Evolutionary conservation across 1,140 invertebrate species (phyloP).

Genomic region (Drosophila tani): DNA sequence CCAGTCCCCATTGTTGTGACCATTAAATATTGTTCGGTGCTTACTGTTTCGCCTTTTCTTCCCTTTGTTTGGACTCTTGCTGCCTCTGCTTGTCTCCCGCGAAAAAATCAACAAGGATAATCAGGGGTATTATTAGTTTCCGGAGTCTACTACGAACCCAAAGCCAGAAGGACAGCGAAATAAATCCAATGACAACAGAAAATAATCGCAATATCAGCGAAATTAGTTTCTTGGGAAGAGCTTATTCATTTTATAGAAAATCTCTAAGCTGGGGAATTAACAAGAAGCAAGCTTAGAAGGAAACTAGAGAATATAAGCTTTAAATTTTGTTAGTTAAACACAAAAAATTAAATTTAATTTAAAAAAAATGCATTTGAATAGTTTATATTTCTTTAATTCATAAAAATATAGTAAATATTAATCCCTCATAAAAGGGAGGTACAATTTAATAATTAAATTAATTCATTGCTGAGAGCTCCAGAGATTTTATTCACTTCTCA

Average conservation of each 20-base stretch:
- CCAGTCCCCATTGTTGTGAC: constrained; percentile 34
- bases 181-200: neutral
- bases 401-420: neutral
- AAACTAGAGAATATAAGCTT: neutral
- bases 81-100: neutral
- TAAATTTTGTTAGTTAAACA: neutral
- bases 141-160: neutral
- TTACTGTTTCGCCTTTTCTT: constrained; percentile 36
- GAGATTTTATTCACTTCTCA: neutral
- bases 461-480: neutral
- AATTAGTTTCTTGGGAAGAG: neutral
- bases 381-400: neutral
- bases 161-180: neutral
- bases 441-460: neutral
- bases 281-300: neutral
- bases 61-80: constrained; percentile 33
- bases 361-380: too few species aligned
- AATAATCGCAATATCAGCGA: constrained; percentile 8
- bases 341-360: neutral
- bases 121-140: constrained; percentile 12
- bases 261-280: neutral
- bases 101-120: constrained; percentile 24
- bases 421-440: too few species aligned
- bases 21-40: constrained; percentile 52
- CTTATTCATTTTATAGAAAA: neutral